Percentiles rank a stretch among this genome's conserved stretches.
These are phyloP conservation scores for Tetramorium bicarinatum DNA, from an alignment of 2,888 invertebrate species.

Conservation along the genomic window DNA sequence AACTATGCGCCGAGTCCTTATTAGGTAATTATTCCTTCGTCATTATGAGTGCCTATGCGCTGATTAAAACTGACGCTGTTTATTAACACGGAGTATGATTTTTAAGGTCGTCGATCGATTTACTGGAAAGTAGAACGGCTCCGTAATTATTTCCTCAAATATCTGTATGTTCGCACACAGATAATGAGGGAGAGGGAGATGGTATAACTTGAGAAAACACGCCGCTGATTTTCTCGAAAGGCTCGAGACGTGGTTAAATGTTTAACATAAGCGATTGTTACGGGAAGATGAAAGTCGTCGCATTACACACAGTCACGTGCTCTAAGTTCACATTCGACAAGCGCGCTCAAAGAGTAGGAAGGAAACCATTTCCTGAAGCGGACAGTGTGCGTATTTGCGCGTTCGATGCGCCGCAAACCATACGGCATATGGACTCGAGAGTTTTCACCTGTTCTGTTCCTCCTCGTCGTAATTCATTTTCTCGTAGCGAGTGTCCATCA, in stretches of 20 bases:
- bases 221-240: neutral
- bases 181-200: neutral
- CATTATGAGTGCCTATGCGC: conserved; percentile 55
- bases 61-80: conserved; percentile 39
- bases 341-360: conserved; percentile 58
- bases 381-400: conserved; percentile 34
- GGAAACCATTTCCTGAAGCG: conserved; percentile 70
- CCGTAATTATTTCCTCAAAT: neutral
- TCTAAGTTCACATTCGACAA: conserved; percentile 50
- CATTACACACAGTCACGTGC: conserved; percentile 47
- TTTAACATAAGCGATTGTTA: conserved; percentile 53
- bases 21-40: conserved; percentile 57
- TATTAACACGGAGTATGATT: conserved; percentile 42
- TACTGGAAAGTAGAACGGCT: neutral
- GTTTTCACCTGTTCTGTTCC: conserved; percentile 66
- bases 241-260: conserved; percentile 28
- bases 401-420: conserved; percentile 21
- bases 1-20: conserved; percentile 55
- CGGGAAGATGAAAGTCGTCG: conserved; percentile 66
- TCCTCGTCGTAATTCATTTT: conserved; percentile 58
- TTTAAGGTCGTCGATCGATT: conserved; percentile 50
- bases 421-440: conserved; percentile 38
- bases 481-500: conserved; percentile 46
- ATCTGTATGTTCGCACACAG: neutral
- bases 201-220: conserved; percentile 42